Evolutionary conservation across 2,797 vertebrate genomes (phyloP).

Genomic region (Selene dorsalis): DNA sequence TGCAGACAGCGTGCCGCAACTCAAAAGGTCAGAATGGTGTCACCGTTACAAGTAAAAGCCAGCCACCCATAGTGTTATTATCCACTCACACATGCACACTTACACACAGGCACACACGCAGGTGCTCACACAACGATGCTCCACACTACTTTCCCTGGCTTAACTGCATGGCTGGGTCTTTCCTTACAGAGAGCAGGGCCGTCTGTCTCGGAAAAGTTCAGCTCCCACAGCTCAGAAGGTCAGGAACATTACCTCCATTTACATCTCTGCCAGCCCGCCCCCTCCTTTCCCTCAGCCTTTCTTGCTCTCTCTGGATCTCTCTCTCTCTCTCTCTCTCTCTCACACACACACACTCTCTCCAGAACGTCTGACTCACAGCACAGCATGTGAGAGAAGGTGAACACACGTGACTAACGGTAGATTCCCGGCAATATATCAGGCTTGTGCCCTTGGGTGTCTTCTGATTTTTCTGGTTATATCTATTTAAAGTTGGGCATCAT

Average conservation of each 20-base stretch:
- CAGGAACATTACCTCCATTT: constrained; percentile 78
- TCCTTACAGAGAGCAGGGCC: constrained; percentile 63
- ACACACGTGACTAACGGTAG: constrained; percentile 25
- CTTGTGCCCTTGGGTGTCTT: background rate
- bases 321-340: constrained; percentile 10
- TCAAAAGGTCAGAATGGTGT: constrained; percentile 76
- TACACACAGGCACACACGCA: constrained; percentile 38
- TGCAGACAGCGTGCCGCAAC: constrained; percentile 44
- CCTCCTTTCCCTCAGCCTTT: constrained; percentile 19
- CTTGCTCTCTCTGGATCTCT: constrained; percentile 13
- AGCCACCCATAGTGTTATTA: constrained; percentile 69
- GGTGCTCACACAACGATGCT: constrained; percentile 35
- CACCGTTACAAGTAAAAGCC: constrained; percentile 71
- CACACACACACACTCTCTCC: constrained; percentile 4
- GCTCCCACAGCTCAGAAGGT: constrained; percentile 80
- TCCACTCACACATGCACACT: constrained; percentile 51
- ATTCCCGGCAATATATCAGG: background rate
- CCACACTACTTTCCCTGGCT: constrained; percentile 49
- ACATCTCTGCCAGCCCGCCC: constrained; percentile 58
- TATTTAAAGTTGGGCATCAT: constrained; percentile 3
- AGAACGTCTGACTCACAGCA: constrained; percentile 44
- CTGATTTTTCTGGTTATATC: background rate
- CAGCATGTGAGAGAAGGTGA: constrained; percentile 41
- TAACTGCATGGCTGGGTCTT: constrained; percentile 66
- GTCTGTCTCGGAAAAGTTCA: constrained; percentile 73